phyloP scores from a whole-genome alignment of 1,140 invertebrate species.

The Ctenoplectra terminalis region DNA sequence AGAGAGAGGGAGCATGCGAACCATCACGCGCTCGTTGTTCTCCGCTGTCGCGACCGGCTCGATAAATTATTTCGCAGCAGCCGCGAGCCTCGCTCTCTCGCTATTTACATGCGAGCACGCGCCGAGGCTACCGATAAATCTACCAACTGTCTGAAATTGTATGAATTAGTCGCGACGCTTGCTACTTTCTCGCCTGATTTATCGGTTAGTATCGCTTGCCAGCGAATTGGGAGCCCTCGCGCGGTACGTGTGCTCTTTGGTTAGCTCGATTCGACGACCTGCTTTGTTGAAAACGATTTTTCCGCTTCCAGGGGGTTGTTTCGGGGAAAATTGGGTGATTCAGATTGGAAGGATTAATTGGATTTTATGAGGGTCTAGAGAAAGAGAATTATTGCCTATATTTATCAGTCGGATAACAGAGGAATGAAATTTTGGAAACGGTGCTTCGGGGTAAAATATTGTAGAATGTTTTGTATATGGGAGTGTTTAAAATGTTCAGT shows the following conservation, averaged over 20 bases:
- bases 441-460: too few relatives aligned
- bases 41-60: not conserved
- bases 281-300: not conserved
- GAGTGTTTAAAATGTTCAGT: too few relatives aligned
- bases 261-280: not conserved
- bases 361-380: too few relatives aligned
- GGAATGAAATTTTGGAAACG: too few relatives aligned
- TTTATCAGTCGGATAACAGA: too few relatives aligned
- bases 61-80: slow-evolving; percentile 43
- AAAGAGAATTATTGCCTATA: too few relatives aligned
- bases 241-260: not conserved
- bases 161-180: slow-evolving; percentile 38
- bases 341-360: too few relatives aligned
- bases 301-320: not conserved
- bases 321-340: not conserved
- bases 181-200: slow-evolving; percentile 46
- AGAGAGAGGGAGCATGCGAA: not conserved
- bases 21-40: slow-evolving; percentile 34
- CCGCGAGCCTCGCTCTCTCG: not conserved
- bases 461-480: too few relatives aligned
- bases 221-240: not conserved
- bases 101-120: slow-evolving; percentile 48
- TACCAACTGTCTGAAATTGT: slow-evolving; percentile 39
- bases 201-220: not conserved
- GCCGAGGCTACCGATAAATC: slow-evolving; percentile 30